Evolutionary conservation across 2,797 vertebrate genomes (phyloP).

Genomic region (Pelodytes ibericus): DNA sequence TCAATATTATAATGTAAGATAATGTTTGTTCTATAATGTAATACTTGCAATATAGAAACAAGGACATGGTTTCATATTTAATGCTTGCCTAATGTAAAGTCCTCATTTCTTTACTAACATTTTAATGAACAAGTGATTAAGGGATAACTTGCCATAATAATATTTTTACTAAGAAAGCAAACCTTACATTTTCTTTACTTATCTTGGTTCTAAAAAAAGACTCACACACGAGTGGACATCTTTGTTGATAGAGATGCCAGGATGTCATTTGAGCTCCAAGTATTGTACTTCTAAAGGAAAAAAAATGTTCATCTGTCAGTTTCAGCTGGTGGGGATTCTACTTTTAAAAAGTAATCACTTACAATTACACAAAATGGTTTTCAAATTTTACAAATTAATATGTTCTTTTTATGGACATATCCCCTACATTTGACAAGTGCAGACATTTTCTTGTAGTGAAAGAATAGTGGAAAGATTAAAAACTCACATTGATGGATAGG

Average conservation of each 20-base stretch:
- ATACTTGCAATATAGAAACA: no score
- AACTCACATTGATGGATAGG: no score
- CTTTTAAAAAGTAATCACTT: conserved; percentile 40
- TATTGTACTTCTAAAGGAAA: conserved; percentile 21
- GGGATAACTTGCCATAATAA: background rate
- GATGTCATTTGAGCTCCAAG: conserved; percentile 48
- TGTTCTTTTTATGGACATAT: conserved; percentile 33
- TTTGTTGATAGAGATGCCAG: conserved; percentile 38
- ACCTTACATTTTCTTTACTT: conserved; percentile 39
- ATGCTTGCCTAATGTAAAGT: conserved; percentile 11
- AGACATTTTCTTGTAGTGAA: conserved; percentile 27
- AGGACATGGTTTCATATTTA: background rate
- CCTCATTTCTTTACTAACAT: conserved; percentile 33
- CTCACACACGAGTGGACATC: conserved; percentile 46
- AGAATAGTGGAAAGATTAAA: no score
- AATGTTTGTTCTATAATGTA: no score
- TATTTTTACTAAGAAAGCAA: conserved; percentile 8
- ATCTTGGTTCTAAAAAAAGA: conserved; percentile 39
- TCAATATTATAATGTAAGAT: no score
- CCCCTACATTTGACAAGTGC: conserved; percentile 4
- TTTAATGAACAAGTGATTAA: background rate
- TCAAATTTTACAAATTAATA: conserved; percentile 41
- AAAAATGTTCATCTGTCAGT: background rate
- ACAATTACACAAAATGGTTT: conserved; percentile 39
- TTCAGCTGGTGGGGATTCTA: conserved; percentile 33